Evolutionary conservation across 2,113 vertebrate genomes (phyloP), one percentile per base, ranked within the genome.

Genomic region (Hymenochirus boettgeri): DNA sequence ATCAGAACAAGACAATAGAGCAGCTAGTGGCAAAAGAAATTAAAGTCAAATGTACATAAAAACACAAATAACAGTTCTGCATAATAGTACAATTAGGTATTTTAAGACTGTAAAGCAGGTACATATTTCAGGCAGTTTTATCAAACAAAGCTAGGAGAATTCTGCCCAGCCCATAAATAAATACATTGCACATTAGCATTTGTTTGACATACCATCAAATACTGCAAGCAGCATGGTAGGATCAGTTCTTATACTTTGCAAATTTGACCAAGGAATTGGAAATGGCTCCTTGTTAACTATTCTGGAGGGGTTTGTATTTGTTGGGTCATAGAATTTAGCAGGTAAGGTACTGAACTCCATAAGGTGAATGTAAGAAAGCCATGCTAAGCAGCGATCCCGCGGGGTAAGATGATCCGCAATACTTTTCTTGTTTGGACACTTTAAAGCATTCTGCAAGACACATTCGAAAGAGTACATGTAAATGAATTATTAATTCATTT

Each of bases 301-400:
- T 51, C 90, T 81, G 61, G 91, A 89, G 33, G 94, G 93, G 70
- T 82, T 83, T 5, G 88, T 85, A 70, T 88, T 86, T 2, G 87
- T 80, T 13, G 93, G 91, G 75, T 97, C 89, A 25, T 83, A 94
- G 61, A 98, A 86, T 73, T 80, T 75, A 21, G 74, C 69, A 17
- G 96, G 96, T 10, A 99, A 90, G 51, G 75, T 48, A 60, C 76
- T 85, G 23, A 97, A 98, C 80, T 98, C 95, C 5, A 80, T 88
- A 63, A 97, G 81, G 81, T 99, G 92, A 75, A 99, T 90, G 76
- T 89, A 96, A 48, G 83, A 87, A 61, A 98, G 83, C 96, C 96
- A 99, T 62, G 92, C 86, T 77, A 98, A 77, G 50, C 89, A 90
- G 9, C 91, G 90, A 80, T 98, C 87, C 64, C 71, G 70, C 57